phyloP scores from a whole-genome alignment of 2,113 vertebrate species.

The Plecturocebus donacophilus region DNA sequence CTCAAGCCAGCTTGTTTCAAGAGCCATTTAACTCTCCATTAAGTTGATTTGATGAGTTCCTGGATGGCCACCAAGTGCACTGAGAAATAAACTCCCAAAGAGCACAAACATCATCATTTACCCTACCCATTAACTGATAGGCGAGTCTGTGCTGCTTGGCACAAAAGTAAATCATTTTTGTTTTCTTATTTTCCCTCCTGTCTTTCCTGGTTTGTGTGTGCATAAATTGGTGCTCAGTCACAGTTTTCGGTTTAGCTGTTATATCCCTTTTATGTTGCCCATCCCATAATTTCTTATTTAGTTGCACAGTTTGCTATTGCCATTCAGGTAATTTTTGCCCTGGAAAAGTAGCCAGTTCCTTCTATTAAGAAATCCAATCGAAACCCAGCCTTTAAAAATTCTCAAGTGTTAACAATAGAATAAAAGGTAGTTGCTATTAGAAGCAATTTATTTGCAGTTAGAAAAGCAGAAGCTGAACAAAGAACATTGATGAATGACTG shows the following conservation, averaged over 20 bases:
- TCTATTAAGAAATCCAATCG: neutral
- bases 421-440: conserved; percentile 22
- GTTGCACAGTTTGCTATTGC: neutral
- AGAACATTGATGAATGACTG: neutral
- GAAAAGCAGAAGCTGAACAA: neutral
- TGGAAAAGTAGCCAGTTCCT: neutral
- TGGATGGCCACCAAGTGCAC: conserved; percentile 46
- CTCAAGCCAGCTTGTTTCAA: conserved; percentile 42
- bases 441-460: neutral
- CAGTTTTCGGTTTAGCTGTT: neutral
- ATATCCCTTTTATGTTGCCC: neutral
- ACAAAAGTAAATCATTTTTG: neutral
- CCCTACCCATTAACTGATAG: neutral
- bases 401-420: neutral
- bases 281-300: neutral
- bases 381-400: neutral
- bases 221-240: neutral
- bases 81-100: neutral
- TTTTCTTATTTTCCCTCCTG: neutral
- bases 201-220: neutral
- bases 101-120: conserved; percentile 16
- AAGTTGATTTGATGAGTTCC: conserved; percentile 64
- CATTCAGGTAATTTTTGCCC: neutral
- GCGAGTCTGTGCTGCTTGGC: neutral
- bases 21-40: conserved; percentile 67